A percentile compares a stretch with the other conserved stretches of the same genome.
Conservation (phyloP, 1,140 invertebrate species). For the Leptinotarsa defecta region DNA sequence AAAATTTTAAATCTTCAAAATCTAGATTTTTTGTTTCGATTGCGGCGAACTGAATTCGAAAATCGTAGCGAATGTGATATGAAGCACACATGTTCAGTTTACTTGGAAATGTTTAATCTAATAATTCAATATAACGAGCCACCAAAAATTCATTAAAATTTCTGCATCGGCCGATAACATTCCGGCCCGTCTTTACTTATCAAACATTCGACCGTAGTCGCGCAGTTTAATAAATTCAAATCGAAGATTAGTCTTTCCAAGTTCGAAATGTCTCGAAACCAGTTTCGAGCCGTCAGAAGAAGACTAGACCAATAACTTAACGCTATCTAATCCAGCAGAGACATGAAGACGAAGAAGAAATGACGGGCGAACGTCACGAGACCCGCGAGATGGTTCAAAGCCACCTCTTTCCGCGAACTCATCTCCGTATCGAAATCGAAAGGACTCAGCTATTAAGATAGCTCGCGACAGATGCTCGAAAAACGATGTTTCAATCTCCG, state of each 20-base stretch:
- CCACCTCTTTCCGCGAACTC: neutral
- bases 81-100: too few relatives aligned
- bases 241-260: neutral
- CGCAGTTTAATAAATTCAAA: conserved; percentile 2
- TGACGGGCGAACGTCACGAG: too few relatives aligned
- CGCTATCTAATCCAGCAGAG: conserved; percentile 3
- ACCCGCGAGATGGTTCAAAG: neutral
- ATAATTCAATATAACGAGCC: too few relatives aligned
- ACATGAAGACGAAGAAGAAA: neutral
- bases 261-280: neutral
- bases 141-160: too few relatives aligned
- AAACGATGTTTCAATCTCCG: neutral
- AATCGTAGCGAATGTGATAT: too few relatives aligned
- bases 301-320: conserved; percentile 6
- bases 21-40: too few relatives aligned
- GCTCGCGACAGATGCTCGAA: neutral
- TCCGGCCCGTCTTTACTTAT: neutral
- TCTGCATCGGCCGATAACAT: too few relatives aligned
- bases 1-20: too few relatives aligned
- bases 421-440: conserved; percentile 6
- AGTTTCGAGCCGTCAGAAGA: neutral
- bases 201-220: neutral
- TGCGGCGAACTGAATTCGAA: too few relatives aligned
- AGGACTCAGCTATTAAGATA: neutral
- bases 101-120: too few relatives aligned